These are phyloP conservation scores for Paratrypauchen microcephalus DNA, from an alignment of 2,797 vertebrate genomes.

Conservation along the genomic window DNA sequence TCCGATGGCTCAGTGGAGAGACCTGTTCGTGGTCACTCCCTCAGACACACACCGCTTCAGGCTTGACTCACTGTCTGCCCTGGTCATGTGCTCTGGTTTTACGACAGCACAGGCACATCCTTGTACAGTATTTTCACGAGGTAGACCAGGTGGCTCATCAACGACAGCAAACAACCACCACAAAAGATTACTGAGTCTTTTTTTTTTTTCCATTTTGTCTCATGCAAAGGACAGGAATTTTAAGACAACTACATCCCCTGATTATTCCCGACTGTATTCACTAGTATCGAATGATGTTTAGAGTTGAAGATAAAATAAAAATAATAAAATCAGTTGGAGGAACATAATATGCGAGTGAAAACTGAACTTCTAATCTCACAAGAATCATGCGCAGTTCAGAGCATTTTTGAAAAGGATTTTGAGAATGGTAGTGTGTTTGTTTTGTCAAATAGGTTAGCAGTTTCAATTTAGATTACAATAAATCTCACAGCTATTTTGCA, in stretches of 20 bases:
- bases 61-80: conserved; percentile 64
- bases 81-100: conserved; percentile 40
- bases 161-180: conserved; percentile 9
- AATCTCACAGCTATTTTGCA: too few species aligned
- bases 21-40: conserved; percentile 37
- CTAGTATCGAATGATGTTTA: not conserved
- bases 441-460: not conserved
- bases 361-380: not conserved
- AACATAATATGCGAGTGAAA: not conserved
- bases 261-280: too few species aligned
- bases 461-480: too few species aligned
- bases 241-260: not conserved
- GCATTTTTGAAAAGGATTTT: not conserved
- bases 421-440: not conserved
- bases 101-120: conserved; percentile 35
- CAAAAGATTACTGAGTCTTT: not conserved
- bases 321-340: too few species aligned
- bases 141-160: conserved; percentile 36
- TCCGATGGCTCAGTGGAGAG: conserved; percentile 13
- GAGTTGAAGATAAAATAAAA: not conserved
- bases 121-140: conserved; percentile 37
- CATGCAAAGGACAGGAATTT: not conserved
- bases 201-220: not conserved
- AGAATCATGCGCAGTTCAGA: not conserved
- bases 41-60: conserved; percentile 41